phyloP scores from a whole-genome alignment of 2,888 invertebrate genomes.

The Polymixis lichenea region DNA sequence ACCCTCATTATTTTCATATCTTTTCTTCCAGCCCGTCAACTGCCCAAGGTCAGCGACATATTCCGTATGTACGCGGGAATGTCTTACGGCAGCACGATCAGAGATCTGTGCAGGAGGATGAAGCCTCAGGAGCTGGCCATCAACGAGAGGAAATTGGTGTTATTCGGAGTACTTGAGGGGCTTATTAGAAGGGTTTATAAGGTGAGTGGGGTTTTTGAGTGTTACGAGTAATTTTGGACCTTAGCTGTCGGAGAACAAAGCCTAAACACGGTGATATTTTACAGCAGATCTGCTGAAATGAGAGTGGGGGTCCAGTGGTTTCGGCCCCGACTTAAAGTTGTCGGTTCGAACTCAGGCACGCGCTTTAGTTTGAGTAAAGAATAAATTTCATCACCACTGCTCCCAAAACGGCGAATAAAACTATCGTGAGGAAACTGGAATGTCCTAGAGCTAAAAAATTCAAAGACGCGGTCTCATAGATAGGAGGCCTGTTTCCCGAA shows the following conservation, averaged over 20 bases:
- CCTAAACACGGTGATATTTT: not conserved
- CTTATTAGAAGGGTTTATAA: conserved; percentile 95
- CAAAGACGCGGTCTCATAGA: too few relatives aligned
- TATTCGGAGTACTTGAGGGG: conserved; percentile 96
- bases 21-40: conserved; percentile 89
- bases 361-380: too few relatives aligned
- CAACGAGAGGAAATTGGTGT: conserved; percentile 95
- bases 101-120: conserved; percentile 93
- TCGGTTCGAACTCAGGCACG: too few relatives aligned
- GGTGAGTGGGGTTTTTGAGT: conserved; percentile 77
- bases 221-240: not conserved
- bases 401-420: too few relatives aligned
- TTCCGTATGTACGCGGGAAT: conserved; percentile 94
- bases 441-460: too few relatives aligned
- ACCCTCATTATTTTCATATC: not conserved
- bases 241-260: too few relatives aligned
- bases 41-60: conserved; percentile 93
- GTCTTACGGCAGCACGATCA: conserved; percentile 94
- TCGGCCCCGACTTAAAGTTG: too few relatives aligned
- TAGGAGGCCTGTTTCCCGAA: too few relatives aligned
- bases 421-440: too few relatives aligned
- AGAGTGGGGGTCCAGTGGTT: too few relatives aligned
- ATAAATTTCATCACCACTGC: too few relatives aligned
- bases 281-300: not conserved
- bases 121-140: conserved; percentile 94